Conservation (phyloP, 2,888 invertebrate genomes). For the Drosophila colorata region DNA sequence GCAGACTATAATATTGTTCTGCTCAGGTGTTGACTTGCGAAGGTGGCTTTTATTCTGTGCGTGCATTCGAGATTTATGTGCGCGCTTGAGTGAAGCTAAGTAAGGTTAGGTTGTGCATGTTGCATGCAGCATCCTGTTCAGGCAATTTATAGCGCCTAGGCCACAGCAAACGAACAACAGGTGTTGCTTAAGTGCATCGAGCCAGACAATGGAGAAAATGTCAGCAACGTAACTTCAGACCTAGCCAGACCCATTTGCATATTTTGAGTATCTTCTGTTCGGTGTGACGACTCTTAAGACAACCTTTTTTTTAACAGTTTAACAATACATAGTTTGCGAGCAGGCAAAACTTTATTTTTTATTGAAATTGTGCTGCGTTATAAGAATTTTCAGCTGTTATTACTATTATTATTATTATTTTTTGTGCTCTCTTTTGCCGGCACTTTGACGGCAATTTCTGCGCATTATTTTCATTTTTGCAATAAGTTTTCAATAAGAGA, state of each 20-base stretch:
- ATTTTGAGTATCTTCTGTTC: conserved; percentile 6
- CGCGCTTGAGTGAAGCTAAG: background rate
- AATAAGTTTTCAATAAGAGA: conserved; percentile 53
- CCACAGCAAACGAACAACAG: conserved; percentile 29
- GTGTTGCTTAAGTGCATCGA: conserved; percentile 35
- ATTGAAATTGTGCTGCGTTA: conserved; percentile 29
- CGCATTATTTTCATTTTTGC: conserved; percentile 48
- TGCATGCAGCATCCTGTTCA: conserved; percentile 32
- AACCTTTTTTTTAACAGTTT: conserved; percentile 7
- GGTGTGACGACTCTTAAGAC: background rate
- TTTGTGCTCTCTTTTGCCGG: conserved; percentile 18
- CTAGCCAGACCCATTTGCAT: conserved; percentile 19
- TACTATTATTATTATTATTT: conserved; percentile 30
- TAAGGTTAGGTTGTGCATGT: conserved; percentile 19
- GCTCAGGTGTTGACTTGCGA: conserved; percentile 3
- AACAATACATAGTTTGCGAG: conserved; percentile 34
- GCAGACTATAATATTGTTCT: conserved; percentile 20
- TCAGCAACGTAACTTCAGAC: background rate
- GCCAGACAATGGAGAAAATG: conserved; percentile 6
- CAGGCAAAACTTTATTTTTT: conserved; percentile 18
- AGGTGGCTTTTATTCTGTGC: background rate
- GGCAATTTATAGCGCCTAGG: conserved; percentile 6
- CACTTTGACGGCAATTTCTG: conserved; percentile 41
- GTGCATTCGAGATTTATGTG: conserved; percentile 35
- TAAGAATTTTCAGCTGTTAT: conserved; percentile 19